A percentile compares a stretch with the other conserved stretches of the same genome.
These are phyloP conservation scores for Blastobasis adustella DNA, from an alignment of 2,888 invertebrate genomes.

Conservation along the genomic window DNA sequence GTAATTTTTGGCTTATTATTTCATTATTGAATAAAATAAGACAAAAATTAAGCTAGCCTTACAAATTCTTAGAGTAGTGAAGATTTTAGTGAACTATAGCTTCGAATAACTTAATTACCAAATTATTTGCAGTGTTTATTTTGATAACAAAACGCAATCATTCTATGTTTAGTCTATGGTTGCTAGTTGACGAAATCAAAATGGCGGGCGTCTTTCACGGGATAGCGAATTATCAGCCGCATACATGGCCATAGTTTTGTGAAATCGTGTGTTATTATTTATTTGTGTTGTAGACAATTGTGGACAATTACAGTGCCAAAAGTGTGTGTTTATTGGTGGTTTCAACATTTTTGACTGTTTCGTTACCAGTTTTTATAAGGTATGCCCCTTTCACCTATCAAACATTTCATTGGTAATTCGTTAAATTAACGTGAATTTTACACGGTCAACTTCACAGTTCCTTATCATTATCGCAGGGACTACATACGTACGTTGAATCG, in stretches of 20 bases:
- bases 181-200: conserved; percentile 73
- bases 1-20: too few relatives aligned
- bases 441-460: conserved; percentile 9
- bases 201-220: conserved; percentile 72
- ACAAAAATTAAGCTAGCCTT: too few relatives aligned
- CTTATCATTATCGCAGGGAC: conserved; percentile 1
- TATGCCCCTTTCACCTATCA: conserved; percentile 71
- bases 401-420: conserved; percentile 47
- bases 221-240: conserved; percentile 66
- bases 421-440: conserved; percentile 26
- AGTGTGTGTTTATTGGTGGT: conserved; percentile 32
- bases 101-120: too few relatives aligned
- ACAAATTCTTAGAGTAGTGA: too few relatives aligned
- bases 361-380: conserved; percentile 41
- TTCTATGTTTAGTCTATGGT: conserved; percentile 46
- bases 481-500: background rate
- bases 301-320: conserved; percentile 45
- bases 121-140: too few relatives aligned
- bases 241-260: conserved; percentile 43
- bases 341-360: too few relatives aligned
- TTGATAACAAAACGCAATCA: conserved; percentile 21
- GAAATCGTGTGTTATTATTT: conserved; percentile 42
- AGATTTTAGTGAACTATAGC: too few relatives aligned
- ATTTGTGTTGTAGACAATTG: conserved; percentile 49
- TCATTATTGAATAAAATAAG: too few relatives aligned